These are phyloP conservation scores for Teleogryllus occipitalis DNA, from an alignment of 1,140 invertebrate genomes.

Conservation along the genomic window DNA sequence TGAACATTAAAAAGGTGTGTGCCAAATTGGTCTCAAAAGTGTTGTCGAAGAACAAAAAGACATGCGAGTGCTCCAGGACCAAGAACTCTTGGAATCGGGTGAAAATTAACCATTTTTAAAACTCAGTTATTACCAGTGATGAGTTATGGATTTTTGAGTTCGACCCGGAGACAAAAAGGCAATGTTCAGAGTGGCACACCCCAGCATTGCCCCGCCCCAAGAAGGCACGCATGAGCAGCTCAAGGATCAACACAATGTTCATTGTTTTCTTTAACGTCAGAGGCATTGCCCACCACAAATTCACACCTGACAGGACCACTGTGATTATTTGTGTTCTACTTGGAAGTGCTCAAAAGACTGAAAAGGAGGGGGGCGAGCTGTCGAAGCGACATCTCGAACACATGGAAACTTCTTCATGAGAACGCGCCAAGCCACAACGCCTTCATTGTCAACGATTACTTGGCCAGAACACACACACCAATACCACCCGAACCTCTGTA, in stretches of 20 bases:
- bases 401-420: neutral
- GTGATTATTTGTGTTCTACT: too few species aligned
- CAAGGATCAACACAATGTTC: conserved; percentile 14
- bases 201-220: conserved; percentile 10
- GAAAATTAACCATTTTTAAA: conserved; percentile 15
- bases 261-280: conserved; percentile 17
- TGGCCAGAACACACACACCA: conserved; percentile 1
- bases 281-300: conserved; percentile 9
- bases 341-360: too few species aligned
- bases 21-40: conserved; percentile 9
- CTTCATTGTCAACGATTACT: conserved; percentile 15
- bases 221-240: conserved; percentile 17
- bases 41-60: neutral
- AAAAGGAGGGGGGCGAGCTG: conserved; percentile 10
- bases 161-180: conserved; percentile 8
- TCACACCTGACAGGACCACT: neutral
- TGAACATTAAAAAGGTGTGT: too few species aligned
- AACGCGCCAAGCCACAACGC: conserved; percentile 7
- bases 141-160: conserved; percentile 9
- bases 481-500: neutral
- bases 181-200: too few species aligned
- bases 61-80: too few species aligned
- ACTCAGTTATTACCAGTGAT: conserved; percentile 8
- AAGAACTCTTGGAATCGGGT: conserved; percentile 16
- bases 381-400: conserved; percentile 7